Conservation (phyloP, 92 coral and sea anemone genomes). For the Porites divaricata region DNA sequence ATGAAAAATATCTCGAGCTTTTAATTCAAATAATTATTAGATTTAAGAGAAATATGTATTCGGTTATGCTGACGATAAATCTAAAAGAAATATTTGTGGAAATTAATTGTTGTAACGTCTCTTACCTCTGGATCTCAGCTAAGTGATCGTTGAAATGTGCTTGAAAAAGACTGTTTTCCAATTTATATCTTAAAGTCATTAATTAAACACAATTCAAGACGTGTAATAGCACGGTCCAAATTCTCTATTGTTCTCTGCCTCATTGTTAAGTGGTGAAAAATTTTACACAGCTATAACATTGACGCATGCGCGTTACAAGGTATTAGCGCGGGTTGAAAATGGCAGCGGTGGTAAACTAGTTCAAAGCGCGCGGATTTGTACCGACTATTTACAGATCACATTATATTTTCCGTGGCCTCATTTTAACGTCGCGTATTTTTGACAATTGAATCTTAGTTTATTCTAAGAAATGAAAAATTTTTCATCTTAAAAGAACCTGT, state of each 20-base stretch:
- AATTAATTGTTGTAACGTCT: neutral
- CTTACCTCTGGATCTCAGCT: constrained; percentile 50
- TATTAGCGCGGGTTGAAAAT: neutral
- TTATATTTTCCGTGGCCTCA: neutral
- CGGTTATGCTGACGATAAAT: neutral
- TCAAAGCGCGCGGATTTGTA: neutral
- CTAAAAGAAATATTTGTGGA: neutral
- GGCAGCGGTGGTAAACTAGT: neutral
- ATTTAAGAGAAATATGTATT: neutral
- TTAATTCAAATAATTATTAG: neutral
- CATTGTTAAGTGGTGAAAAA: constrained; percentile 38
- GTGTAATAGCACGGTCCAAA: constrained; percentile 70
- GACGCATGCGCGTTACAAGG: constrained; percentile 67
- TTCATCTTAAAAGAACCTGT: constrained; percentile 27
- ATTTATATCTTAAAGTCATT: constrained; percentile 75
- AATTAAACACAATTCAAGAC: constrained; percentile 67
- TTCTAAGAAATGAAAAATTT: constrained; percentile 12
- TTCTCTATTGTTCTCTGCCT: constrained; percentile 55
- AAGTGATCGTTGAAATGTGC: constrained; percentile 74
- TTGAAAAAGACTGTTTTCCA: constrained; percentile 68
- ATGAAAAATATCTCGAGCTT: neutral
- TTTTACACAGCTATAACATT: constrained; percentile 29
- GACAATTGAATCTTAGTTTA: constrained; percentile 4
- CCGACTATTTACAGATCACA: neutral
- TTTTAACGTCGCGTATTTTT: neutral